These are phyloP conservation scores for Hippocampus kuda DNA, from an alignment of 2,797 vertebrate genomes.

Conservation along the genomic window DNA sequence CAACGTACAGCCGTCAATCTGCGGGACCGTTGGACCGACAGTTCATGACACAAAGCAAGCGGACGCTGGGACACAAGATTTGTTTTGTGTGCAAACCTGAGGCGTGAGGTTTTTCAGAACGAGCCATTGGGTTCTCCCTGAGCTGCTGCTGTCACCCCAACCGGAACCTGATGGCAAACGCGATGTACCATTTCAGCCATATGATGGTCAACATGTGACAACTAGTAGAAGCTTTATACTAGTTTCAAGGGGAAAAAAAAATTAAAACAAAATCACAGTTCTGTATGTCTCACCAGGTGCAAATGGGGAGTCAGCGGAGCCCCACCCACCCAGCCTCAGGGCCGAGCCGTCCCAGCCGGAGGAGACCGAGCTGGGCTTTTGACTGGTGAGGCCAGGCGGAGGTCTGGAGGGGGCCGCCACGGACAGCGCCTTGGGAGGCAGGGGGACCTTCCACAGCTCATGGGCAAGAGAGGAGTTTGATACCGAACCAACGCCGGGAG, in stretches of 20 bases:
- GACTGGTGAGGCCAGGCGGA: slow-evolving; percentile 90
- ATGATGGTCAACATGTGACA: background rate
- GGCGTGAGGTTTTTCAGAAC: slow-evolving; percentile 99
- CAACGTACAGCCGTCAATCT: slow-evolving; percentile 98
- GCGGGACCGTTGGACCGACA: slow-evolving; percentile 4
- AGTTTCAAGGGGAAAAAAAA: too few relatives aligned
- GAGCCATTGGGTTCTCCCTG: slow-evolving; percentile 98
- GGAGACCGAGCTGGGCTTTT: slow-evolving; percentile 80
- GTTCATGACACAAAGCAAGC: background rate
- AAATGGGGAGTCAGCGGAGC: slow-evolving; percentile 84
- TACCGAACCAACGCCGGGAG: slow-evolving; percentile 79
- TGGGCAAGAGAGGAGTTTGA: slow-evolving; percentile 97
- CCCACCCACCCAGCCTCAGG: slow-evolving; percentile 84
- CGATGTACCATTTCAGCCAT: background rate
- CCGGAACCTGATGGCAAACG: slow-evolving; percentile 73
- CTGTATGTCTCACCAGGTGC: slow-evolving; percentile 75
- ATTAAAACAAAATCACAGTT: too few relatives aligned
- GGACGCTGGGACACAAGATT: background rate
- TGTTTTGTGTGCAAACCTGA: slow-evolving; percentile 70
- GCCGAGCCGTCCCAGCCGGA: slow-evolving; percentile 84
- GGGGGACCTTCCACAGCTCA: slow-evolving; percentile 98
- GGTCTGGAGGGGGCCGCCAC: slow-evolving; percentile 94
- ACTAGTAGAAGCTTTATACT: background rate
- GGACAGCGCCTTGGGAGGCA: slow-evolving; percentile 88
- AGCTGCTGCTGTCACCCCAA: slow-evolving; percentile 97